Base-by-base conservation (phyloP, 2,888 invertebrate species). In the Oscheius sp. region DNA sequence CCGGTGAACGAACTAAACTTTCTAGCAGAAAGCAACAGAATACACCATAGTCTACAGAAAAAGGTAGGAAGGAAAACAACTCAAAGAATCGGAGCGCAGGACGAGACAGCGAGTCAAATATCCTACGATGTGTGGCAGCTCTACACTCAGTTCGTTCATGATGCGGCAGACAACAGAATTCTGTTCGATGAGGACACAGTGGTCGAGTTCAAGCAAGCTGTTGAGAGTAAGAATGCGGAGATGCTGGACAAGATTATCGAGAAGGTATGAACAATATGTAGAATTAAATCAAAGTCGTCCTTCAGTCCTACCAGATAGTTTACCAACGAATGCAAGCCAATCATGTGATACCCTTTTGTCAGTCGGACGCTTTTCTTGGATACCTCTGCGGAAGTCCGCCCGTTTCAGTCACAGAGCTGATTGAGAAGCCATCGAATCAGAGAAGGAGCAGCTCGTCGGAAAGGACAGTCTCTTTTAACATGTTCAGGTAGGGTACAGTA, bases 341-440 rank as follows among this genome's bases (percentile, higher is more conserved):
- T 29, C 83, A 87, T 73, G 85, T 89, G 47, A 76, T 85, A 13
- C 81, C 82, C 9, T 89, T 89, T 74, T 88, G 86, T 73, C 89
- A 89, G 76, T 87, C 86, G 2, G 89, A 88, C 63, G 80, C 78
- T 50, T 88, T 86, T 70, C 76, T 88, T 10, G 85, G 87, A 68
- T 76, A 84, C 73, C 73, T 88, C 2, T 88, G 87, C 73, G 88
- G 88, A 0, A 81, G 84, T 7, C 85, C 88, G 1, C 86, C 88
- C 5, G 76, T 82, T 29, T 78, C 81, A 2, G 82, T 85, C 55
- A 85, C 84, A 11, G 87, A 87, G 63, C 59, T 87, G 37, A 81
- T 86, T 21, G 79, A 80, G 29, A 74, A 62, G 47, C 60, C 70
- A 21, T n/a, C 59, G 2, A 58, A 47, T 11, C 59, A 60, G 21